These are phyloP conservation scores for Acanthurus leucopareius DNA, from an alignment of 2,797 vertebrate genomes.

Conservation along the genomic window DNA sequence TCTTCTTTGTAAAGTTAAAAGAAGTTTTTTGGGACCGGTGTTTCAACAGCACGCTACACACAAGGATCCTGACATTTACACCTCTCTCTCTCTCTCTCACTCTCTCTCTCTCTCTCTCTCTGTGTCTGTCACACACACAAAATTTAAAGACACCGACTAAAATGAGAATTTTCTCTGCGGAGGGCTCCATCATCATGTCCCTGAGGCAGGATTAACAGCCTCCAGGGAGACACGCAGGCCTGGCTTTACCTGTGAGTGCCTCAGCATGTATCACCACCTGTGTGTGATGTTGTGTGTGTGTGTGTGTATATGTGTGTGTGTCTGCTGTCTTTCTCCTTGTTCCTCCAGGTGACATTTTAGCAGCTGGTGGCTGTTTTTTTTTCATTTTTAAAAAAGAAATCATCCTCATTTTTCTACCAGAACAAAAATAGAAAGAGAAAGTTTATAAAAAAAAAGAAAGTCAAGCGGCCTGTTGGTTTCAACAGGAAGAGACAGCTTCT, in stretches of 20 bases:
- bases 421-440: not conserved
- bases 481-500: not conserved
- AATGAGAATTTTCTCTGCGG: not conserved
- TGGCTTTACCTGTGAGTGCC: not conserved
- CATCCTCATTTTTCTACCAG: not conserved
- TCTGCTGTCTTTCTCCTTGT: not conserved
- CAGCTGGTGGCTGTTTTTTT: conserved; percentile 15
- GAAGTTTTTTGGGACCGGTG: not conserved
- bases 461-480: not conserved
- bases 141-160: conserved; percentile 1
- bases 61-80: conserved; percentile 35
- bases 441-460: conserved; percentile 18
- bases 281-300: conserved; percentile 16
- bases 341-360: conserved; percentile 31
- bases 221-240: conserved; percentile 17
- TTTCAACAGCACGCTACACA: conserved; percentile 4
- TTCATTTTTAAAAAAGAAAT: conserved; percentile 9
- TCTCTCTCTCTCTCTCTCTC: not conserved
- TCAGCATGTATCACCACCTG: conserved; percentile 24
- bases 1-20: not conserved
- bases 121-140: conserved; percentile 3
- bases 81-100: not conserved
- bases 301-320: conserved; percentile 2
- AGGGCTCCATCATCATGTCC: conserved; percentile 33
- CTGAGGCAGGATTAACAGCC: conserved; percentile 38